Conservation (phyloP, 1,140 invertebrate species). For the Sitobion miscanthi region DNA sequence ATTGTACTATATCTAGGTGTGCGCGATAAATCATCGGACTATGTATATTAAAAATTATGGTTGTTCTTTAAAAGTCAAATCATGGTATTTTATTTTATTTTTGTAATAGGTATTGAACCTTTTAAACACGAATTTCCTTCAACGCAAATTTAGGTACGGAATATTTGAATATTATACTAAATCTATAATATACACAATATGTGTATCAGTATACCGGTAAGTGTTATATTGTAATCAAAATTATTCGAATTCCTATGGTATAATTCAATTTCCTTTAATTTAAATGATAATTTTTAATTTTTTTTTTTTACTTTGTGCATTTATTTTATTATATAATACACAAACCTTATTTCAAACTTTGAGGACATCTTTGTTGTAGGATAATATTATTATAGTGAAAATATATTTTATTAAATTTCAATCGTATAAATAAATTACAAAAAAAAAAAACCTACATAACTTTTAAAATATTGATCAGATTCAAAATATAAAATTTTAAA, state of each 20-base stretch:
- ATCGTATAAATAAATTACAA: not conserved
- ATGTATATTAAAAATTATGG: not conserved
- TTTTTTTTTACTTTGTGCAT: not conserved
- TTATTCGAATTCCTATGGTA: not conserved
- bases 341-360: not conserved
- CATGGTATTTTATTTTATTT: not conserved
- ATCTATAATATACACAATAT: not conserved
- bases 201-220: not conserved
- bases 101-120: not conserved
- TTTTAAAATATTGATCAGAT: not conserved
- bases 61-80: not conserved
- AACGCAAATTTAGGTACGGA: not conserved
- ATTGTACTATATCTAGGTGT: not conserved
- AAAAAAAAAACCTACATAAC: not conserved
- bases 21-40: not conserved
- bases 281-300: not conserved
- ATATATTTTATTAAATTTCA: too few species aligned
- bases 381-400: too few species aligned
- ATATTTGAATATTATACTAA: not conserved
- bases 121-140: not conserved
- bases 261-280: not conserved
- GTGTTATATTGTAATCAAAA: not conserved
- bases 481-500: not conserved
- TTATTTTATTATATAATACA: too few species aligned
- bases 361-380: not conserved